phyloP scores from a whole-genome alignment of 2,888 invertebrate genomes.

The Chrysina gloriosa region DNA sequence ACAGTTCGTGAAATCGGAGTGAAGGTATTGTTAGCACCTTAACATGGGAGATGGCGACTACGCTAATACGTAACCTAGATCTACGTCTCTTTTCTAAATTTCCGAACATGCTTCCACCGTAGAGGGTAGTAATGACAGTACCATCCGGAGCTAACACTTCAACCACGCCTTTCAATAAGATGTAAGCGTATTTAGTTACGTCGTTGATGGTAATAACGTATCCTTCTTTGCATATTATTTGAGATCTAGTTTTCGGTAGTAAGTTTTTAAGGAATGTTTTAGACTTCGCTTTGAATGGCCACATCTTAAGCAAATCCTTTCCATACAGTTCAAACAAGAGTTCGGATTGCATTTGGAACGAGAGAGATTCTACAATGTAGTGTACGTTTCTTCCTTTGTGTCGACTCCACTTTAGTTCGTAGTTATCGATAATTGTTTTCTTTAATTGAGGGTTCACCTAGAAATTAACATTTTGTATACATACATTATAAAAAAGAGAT shows the following conservation, averaged over 20 bases:
- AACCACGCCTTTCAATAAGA: constrained; percentile 46
- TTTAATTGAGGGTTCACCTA: constrained; percentile 31
- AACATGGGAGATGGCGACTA: constrained; percentile 46
- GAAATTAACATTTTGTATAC: neutral
- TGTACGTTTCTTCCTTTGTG: constrained; percentile 33
- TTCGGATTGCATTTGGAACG: constrained; percentile 40
- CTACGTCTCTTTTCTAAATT: constrained; percentile 44
- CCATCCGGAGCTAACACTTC: constrained; percentile 50
- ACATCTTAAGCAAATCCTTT: constrained; percentile 20
- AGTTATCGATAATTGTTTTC: constrained; percentile 39
- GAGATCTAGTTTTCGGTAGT: constrained; percentile 36
- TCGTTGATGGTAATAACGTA: constrained; percentile 47
- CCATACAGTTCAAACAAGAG: constrained; percentile 44
- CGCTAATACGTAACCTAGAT: constrained; percentile 43
- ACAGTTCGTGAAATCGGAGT: constrained; percentile 42
- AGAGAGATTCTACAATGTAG: constrained; percentile 29
- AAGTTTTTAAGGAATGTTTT: constrained; percentile 42
- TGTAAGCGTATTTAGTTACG: constrained; percentile 44
- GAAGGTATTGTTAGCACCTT: constrained; percentile 42
- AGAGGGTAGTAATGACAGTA: constrained; percentile 43
- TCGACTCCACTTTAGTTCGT: constrained; percentile 40
- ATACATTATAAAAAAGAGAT: too few relatives aligned
- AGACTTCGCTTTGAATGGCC: constrained; percentile 33
- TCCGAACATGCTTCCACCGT: constrained; percentile 48
- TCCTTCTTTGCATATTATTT: constrained; percentile 45